Conservation (phyloP, 2,113 vertebrate genomes). For the Leucopsar rothschildi region DNA sequence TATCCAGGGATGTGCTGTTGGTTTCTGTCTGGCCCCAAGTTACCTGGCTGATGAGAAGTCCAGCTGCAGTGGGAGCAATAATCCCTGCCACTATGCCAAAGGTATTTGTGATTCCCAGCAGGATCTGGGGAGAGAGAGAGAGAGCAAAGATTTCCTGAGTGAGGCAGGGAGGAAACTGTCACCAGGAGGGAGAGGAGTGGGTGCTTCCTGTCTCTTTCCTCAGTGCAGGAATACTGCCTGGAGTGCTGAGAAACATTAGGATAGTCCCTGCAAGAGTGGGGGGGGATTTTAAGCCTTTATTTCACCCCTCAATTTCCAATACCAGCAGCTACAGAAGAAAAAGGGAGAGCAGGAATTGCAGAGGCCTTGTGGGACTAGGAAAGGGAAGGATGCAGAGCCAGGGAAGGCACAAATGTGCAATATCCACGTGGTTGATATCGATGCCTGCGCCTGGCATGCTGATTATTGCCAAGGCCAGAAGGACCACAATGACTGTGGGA, state of each 20-base stretch:
- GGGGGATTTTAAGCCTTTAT: not conserved
- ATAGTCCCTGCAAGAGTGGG: not conserved
- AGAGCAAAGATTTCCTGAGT: not conserved
- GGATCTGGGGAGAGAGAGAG: slow-evolving; percentile 23
- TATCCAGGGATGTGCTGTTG: not conserved
- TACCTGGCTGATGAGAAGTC: slow-evolving; percentile 70
- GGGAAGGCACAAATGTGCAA: not conserved
- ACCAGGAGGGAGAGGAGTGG: not conserved
- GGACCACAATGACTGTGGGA: accelerated
- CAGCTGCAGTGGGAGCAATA: slow-evolving; percentile 66
- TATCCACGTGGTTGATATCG: accelerated
- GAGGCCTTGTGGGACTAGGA: not conserved
- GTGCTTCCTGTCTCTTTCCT: not conserved
- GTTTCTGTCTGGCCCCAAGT: not conserved
- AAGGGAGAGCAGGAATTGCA: not conserved
- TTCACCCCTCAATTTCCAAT: not conserved
- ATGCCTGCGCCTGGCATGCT: not conserved
- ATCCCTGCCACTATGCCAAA: slow-evolving; percentile 74
- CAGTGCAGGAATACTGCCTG: not conserved
- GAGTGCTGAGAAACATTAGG: not conserved
- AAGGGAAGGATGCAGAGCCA: not conserved
- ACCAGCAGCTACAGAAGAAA: not conserved
- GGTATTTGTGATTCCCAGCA: slow-evolving; percentile 79
- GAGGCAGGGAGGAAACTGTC: not conserved
- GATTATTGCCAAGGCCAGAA: not conserved